These are phyloP conservation scores for Pseudolaguvia tuberculata DNA, from an alignment of 2,113 vertebrate species.

Conservation along the genomic window DNA sequence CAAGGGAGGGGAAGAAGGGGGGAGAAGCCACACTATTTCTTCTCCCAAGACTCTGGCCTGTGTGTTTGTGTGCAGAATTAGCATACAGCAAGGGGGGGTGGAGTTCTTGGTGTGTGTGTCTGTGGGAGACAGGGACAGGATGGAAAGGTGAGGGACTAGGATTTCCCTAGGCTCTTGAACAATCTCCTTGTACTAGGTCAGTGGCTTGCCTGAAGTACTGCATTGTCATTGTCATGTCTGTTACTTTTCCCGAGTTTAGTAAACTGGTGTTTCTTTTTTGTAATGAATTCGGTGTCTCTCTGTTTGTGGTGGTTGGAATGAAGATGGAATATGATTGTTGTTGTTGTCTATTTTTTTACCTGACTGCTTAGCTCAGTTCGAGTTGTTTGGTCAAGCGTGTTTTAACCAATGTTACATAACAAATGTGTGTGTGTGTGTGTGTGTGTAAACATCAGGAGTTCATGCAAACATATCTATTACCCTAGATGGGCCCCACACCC, in stretches of 20 bases:
- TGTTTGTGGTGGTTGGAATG: not conserved
- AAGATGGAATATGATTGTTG: not conserved
- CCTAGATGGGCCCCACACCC: constrained; percentile 29
- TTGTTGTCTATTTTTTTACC: not conserved
- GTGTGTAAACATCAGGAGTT: constrained; percentile 35
- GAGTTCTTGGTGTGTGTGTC: constrained; percentile 37
- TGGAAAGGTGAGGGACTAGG: constrained; percentile 14
- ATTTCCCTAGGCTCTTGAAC: constrained; percentile 64
- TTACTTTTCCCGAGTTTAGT: not conserved
- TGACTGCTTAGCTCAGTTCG: constrained; percentile 29
- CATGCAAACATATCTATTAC: constrained; percentile 35
- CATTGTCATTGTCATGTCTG: constrained; percentile 52
- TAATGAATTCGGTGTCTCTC: not conserved
- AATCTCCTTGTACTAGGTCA: constrained; percentile 56
- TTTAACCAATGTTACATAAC: constrained; percentile 65
- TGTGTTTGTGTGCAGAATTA: constrained; percentile 70
- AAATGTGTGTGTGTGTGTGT: constrained; percentile 36
- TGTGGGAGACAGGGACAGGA: constrained; percentile 10
- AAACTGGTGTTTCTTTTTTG: not conserved
- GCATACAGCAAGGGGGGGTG: constrained; percentile 62
- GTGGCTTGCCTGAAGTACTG: constrained; percentile 56
- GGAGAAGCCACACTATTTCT: constrained; percentile 60
- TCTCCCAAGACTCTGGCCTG: constrained; percentile 71
- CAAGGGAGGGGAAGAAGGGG: constrained; percentile 38
- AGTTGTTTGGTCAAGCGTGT: constrained; percentile 56